Conservation (phyloP, 2,113 vertebrate genomes). For the Chroicocephalus ridibundus region DNA sequence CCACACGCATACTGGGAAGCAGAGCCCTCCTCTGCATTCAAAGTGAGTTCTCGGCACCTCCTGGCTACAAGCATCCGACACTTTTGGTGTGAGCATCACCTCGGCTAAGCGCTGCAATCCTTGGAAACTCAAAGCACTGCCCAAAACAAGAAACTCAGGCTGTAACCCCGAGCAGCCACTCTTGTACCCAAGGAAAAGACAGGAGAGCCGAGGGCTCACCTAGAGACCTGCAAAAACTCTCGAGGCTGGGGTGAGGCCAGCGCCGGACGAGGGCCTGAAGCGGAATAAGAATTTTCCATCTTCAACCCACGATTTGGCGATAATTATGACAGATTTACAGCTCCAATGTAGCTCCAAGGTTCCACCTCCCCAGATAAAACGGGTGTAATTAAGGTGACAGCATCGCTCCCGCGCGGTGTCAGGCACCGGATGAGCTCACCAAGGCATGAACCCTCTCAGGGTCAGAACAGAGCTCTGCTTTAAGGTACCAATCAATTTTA, state of each 20-base stretch:
- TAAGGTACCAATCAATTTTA: conserved; percentile 46
- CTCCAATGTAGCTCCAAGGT: background rate
- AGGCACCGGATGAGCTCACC: background rate
- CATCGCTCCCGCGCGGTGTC: background rate
- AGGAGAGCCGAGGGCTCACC: background rate
- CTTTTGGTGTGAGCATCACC: background rate
- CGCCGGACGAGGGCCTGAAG: background rate
- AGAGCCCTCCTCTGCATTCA: background rate
- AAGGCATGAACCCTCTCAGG: background rate
- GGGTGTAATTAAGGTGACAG: background rate
- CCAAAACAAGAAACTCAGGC: background rate
- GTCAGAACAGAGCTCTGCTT: background rate
- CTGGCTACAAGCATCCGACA: background rate
- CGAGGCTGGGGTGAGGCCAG: background rate
- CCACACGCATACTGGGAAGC: background rate
- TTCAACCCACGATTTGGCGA: background rate
- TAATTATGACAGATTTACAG: conserved; percentile 22
- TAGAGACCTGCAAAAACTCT: background rate
- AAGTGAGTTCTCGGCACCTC: background rate
- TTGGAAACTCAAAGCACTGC: background rate
- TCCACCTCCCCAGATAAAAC: background rate
- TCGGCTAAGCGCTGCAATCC: background rate
- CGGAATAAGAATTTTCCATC: background rate
- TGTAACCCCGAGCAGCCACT: background rate
- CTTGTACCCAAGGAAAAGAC: background rate